Percentiles rank a stretch among this genome's conserved stretches.
Evolutionary conservation across 1,140 invertebrate genomes (phyloP).

Genomic region (Bicyclus anynana): DNA sequence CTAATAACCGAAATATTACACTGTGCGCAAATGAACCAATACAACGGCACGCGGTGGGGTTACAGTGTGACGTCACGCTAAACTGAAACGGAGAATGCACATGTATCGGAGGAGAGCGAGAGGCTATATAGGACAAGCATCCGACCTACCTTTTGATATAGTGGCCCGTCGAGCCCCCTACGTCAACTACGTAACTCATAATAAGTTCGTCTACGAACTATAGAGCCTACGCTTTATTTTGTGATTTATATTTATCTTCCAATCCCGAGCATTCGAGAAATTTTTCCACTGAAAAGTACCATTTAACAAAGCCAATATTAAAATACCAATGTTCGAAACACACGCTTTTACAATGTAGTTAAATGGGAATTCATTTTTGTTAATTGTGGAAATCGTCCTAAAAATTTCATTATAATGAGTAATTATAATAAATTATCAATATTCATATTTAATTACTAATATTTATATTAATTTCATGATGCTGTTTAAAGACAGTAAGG

Average conservation of each 20-base stretch:
- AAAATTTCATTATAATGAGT: no score
- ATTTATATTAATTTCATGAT: no score
- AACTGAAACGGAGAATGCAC: conserved; percentile 30
- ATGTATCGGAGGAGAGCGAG: conserved; percentile 26
- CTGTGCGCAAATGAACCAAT: conserved; percentile 40
- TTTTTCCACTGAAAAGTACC: no score
- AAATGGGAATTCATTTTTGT: no score
- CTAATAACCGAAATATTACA: conserved; percentile 45
- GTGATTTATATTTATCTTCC: conserved; percentile 14
- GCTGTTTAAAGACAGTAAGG: no score
- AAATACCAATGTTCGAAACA: no score
- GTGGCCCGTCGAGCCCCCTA: conserved; percentile 48
- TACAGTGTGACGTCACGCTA: conserved; percentile 61
- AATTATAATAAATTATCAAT: no score
- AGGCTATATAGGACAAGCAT: conserved; percentile 66
- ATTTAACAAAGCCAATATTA: no score
- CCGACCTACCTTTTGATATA: conserved; percentile 60
- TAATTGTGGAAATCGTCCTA: no score
- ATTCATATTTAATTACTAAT: no score
- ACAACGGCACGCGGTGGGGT: conserved; percentile 35
- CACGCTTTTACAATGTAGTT: no score
- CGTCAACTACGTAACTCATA: conserved; percentile 50
- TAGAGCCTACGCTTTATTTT: conserved; percentile 19
- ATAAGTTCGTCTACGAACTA: conserved; percentile 46
- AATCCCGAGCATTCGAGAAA: no score